Conservation (phyloP, 2,113 vertebrate genomes). For the Chloropsis cyanopogon region DNA sequence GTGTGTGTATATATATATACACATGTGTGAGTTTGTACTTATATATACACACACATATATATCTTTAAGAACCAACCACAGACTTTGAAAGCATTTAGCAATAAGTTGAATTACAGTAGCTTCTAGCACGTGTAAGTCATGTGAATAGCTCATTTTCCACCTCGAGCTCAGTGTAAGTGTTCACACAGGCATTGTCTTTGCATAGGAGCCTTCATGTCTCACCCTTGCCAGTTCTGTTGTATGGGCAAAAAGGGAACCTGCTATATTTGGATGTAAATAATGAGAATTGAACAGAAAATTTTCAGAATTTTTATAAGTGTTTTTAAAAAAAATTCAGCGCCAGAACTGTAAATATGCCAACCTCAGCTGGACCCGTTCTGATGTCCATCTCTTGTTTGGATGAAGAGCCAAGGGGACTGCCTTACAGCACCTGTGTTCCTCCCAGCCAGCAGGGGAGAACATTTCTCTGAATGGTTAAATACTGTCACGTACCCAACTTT, state of each 20-base stretch:
- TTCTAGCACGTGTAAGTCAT: constrained; percentile 55
- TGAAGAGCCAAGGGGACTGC: neutral
- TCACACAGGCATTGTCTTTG: neutral
- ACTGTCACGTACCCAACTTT: constrained; percentile 39
- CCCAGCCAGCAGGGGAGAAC: neutral
- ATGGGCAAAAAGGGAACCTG: neutral
- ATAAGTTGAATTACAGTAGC: constrained; percentile 63
- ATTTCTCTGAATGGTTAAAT: constrained; percentile 21
- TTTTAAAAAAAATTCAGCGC: constrained; percentile 26
- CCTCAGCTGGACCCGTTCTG: neutral
- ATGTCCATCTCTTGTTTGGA: neutral
- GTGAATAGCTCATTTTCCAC: constrained; percentile 48
- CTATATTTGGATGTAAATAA: constrained; percentile 42
- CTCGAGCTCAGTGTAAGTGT: neutral
- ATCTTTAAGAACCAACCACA: constrained; percentile 11
- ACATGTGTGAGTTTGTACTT: neutral
- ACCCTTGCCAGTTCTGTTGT: neutral
- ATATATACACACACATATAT: neutral
- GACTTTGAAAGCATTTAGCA: constrained; percentile 68
- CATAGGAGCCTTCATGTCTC: neutral
- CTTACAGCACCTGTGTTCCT: neutral
- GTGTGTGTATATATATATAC: neutral
- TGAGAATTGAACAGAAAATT: constrained; percentile 20
- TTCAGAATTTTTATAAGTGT: constrained; percentile 51
- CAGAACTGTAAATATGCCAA: constrained; percentile 9